Evolutionary conservation across 2,113 vertebrate genomes (phyloP), one percentile per base, ranked within the genome.

Genomic region (Athene noctua): DNA sequence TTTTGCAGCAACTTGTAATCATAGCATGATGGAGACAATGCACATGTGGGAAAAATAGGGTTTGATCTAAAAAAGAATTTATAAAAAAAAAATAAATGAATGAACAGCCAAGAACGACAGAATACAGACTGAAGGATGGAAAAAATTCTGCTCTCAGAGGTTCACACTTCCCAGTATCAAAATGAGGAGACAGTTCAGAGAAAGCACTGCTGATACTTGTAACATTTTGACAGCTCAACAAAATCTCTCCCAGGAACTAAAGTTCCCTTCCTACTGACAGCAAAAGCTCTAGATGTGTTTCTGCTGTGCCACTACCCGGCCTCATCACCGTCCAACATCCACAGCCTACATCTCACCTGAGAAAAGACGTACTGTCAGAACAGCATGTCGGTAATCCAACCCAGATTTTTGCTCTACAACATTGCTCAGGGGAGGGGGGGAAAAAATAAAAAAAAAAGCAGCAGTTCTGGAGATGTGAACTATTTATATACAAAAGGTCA

Each of bases 361-460:
- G 49, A 46, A 62, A 65, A 44, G 12, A 49, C 6, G 58, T 10
- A 10, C 15, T 21, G 47, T 23, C 34, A 52, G 17, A 57, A 74
- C 1, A 32, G 17, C 7, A 17, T 10, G 30, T 13, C 49, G 26
- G 8, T 15, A 63, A 70, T 42, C 57, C 36, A 84, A 42, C 10
- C 3, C 34, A 46, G n/a, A 46, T 32, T 73, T 80, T 52, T 80
- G 15, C 30, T 74, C 34, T 84, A 12, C 15, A 52, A 13, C 6
- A 7, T 40, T 68, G 72, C 23, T 22, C 3, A 5, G 3, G 3
- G 21, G 17, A 8, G 4, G 40, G 6, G 6, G 5, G 7, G 6
- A 5, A 18, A 25, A 6, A 34, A 49, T 9, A 5, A 34, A 57
- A 34, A 38, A 26, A 19, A 74, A 26, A 4, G 5, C 23, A 59